These are phyloP conservation scores for Zaprionus ornatus DNA, from an alignment of 1,140 invertebrate genomes.

Conservation along the genomic window DNA sequence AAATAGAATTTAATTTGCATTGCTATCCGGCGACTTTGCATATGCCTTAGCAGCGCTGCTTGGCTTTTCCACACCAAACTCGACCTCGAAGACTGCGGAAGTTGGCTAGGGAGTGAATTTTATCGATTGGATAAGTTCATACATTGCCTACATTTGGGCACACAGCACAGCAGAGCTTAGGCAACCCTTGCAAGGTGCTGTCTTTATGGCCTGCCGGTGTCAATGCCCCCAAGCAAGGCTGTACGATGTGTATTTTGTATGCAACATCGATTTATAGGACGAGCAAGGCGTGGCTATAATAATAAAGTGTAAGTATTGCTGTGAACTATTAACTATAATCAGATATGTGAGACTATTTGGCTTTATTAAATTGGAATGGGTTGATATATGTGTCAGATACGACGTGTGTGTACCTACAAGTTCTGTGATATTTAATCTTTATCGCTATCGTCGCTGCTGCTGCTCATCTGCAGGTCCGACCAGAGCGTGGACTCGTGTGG, in stretches of 20 bases:
- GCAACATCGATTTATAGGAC: conserved; percentile 9
- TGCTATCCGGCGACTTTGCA: conserved; percentile 13
- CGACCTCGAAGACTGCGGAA: conserved; percentile 31
- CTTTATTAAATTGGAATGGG: not conserved
- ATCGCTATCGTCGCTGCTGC: conserved; percentile 16
- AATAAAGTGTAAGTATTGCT: not conserved
- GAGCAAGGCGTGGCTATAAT: not conserved
- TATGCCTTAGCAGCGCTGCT: not conserved
- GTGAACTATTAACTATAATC: too few species aligned
- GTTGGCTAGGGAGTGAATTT: conserved; percentile 59
- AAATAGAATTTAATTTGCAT: conserved; percentile 52
- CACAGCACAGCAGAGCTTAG: not conserved
- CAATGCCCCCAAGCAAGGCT: conserved; percentile 39
- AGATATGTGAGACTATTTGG: not conserved
- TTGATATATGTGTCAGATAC: not conserved
- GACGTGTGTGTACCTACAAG: not conserved
- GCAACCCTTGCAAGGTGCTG: conserved; percentile 19
- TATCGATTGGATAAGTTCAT: conserved; percentile 64
- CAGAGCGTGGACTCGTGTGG: conserved; percentile 3
- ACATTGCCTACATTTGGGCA: conserved; percentile 54
- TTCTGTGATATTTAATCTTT: not conserved
- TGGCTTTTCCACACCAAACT: conserved; percentile 8
- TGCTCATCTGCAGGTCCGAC: conserved; percentile 13
- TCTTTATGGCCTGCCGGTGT: conserved; percentile 35
- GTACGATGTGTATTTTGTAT: not conserved